Base-by-base conservation (phyloP, 2,113 vertebrate genomes). In the Gobiocypris rarus region DNA sequence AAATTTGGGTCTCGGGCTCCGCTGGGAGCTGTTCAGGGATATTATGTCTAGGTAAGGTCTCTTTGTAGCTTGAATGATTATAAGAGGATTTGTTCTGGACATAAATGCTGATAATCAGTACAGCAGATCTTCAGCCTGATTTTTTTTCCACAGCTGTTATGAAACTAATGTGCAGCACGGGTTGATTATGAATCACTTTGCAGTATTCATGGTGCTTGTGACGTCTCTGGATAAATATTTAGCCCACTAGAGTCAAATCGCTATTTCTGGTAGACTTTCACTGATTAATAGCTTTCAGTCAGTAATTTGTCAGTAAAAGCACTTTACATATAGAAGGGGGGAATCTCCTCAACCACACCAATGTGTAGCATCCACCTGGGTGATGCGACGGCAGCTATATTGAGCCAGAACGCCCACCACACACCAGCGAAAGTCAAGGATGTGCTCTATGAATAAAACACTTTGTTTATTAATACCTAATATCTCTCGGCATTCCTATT, bases 1-100 rank as follows among this genome's bases (percentile, higher is more conserved):
- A 83, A 73, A 74, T 84, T 81, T 81, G 77, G 56, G 77, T 78
- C 63, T 73, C n/a, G 9, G 81, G 69, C 48, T 79, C 84, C 54
- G 75, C 31, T 52, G 50, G 67, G 82, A 86, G 58, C 76, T 31
- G 56, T 81, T 81, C 28, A 34, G 63, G 70, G 61, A 38, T 77
- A 81, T 75, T 59, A 75, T 34, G 59, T 77, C 70, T 38, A 76
- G 65, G 52, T 69, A 81, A 41, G 58, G 50, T 59, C 76, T 74
- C 13, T 45, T 71, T 83, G 26, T 75, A n/a, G 56, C 38, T 82
- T 17, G 34, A 56, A 75, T 19, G 34, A n/a, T 24, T 63, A 65
- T 83, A 28, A 65, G n/a, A 85, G 76, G 67, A 63, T 79, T 84
- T 73, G 54, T 80, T 71, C 67, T 73, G 76, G 71, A 61, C 28